Conservation (phyloP, 64 coral and sea anemone genomes). For the Montipora sp. region DNA sequence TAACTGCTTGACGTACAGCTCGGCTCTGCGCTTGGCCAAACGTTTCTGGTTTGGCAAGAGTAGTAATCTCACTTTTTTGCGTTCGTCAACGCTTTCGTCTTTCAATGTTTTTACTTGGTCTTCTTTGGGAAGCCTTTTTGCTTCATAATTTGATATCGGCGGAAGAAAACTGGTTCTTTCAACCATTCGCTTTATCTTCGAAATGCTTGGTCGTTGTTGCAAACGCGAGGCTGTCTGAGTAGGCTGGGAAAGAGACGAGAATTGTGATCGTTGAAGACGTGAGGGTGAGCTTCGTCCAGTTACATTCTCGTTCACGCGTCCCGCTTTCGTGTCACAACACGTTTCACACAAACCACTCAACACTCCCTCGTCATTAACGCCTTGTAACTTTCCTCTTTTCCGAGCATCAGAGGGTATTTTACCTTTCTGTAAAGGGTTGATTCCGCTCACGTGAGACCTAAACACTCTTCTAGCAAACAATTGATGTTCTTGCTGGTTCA, state of each 20-base stretch:
- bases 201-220: not conserved
- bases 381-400: not conserved
- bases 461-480: constrained; percentile 17
- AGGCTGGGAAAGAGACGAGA: not conserved
- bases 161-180: constrained; percentile 44
- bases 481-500: constrained; percentile 10
- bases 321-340: not conserved
- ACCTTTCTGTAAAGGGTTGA: not conserved
- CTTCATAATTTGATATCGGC: constrained; percentile 53
- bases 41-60: constrained; percentile 55
- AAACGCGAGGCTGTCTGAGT: not conserved
- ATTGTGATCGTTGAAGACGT: not conserved
- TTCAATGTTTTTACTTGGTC: not conserved
- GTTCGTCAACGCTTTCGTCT: constrained; percentile 5
- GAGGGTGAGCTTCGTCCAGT: not conserved
- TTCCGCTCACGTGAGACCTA: not conserved
- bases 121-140: constrained; percentile 53
- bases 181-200: not conserved
- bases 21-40: constrained; percentile 23
- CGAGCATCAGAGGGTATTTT: not conserved
- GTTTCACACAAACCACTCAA: not conserved
- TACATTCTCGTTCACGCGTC: not conserved
- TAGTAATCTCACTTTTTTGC: not conserved
- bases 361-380: not conserved
- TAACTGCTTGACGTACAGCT: constrained; percentile 47